These are phyloP conservation scores for Meandrusa payeni DNA, from an alignment of 2,888 invertebrate genomes.

Conservation along the genomic window DNA sequence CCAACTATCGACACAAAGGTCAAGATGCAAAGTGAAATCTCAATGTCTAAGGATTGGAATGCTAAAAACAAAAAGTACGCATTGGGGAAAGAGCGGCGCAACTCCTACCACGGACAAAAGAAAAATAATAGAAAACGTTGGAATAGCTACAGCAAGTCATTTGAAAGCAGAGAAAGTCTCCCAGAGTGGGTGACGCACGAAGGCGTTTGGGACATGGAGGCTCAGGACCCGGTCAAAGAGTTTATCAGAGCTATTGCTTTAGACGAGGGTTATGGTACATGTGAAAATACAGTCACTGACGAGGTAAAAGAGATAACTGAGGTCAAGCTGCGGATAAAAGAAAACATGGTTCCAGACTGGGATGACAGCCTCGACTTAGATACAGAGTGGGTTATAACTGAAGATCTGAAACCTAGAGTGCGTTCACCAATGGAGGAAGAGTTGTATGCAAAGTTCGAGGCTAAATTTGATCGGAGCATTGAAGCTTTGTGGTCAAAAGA, in stretches of 20 bases:
- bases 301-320: conserved; percentile 52
- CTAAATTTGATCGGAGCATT: conserved; percentile 85
- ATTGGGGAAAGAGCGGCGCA: conserved; percentile 66
- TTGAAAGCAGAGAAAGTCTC: conserved; percentile 67
- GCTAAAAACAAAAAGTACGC: conserved; percentile 57
- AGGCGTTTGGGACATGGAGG: conserved; percentile 75
- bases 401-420: conserved; percentile 50
- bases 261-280: conserved; percentile 77
- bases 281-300: conserved; percentile 71
- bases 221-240: conserved; percentile 71
- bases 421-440: conserved; percentile 70
- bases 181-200: conserved; percentile 80
- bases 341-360: conserved; percentile 60
- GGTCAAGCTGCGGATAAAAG: conserved; percentile 45
- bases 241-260: conserved; percentile 69
- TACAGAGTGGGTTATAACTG: conserved; percentile 56
- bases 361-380: conserved; percentile 56
- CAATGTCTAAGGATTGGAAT: conserved; percentile 61
- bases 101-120: conserved; percentile 63
- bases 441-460: conserved; percentile 81
- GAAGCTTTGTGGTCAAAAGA: conserved; percentile 84
- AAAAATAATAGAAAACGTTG: conserved; percentile 61
- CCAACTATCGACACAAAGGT: conserved; percentile 44
- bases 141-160: conserved; percentile 65
- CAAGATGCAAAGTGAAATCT: conserved; percentile 69